A percentile compares a stretch with the other conserved stretches of the same genome.
phyloP scores from a whole-genome alignment of 1,140 invertebrate genomes.

The Formica exsecta region DNA sequence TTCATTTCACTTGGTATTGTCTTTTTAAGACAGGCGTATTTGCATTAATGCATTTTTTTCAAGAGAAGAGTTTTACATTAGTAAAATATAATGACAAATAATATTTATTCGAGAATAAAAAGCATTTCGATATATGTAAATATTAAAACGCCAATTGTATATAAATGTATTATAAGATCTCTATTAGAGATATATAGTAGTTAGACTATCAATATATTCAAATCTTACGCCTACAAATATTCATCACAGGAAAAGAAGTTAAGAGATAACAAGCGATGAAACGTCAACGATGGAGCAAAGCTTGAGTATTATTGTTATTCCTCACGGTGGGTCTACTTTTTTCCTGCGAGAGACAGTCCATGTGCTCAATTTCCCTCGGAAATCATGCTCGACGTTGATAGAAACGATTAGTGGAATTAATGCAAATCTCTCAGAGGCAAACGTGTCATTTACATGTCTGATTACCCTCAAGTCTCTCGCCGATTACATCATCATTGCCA shows the following conservation, averaged over 20 bases:
- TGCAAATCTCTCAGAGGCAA: constrained; percentile 68
- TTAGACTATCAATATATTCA: background rate
- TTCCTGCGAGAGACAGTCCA: background rate
- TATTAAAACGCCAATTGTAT: background rate
- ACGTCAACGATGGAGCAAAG: background rate
- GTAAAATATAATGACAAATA: background rate
- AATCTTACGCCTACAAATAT: background rate
- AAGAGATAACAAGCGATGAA: background rate
- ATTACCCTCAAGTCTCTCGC: constrained; percentile 58
- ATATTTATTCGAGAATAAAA: background rate
- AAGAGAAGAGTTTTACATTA: background rate
- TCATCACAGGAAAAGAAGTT: constrained; percentile 7
- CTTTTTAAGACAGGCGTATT: background rate
- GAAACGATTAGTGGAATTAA: constrained; percentile 68
- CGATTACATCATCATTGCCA: constrained; percentile 61
- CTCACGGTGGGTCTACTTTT: background rate
- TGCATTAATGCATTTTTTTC: constrained; percentile 2
- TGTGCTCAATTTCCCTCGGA: constrained; percentile 17
- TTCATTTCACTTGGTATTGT: background rate
- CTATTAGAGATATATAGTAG: background rate
- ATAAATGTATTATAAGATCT: background rate
- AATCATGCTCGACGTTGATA: constrained; percentile 20
- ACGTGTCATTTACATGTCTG: constrained; percentile 68
- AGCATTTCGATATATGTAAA: background rate
- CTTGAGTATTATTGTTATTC: background rate